These are phyloP conservation scores for Adoxophyes honmai DNA, from an alignment of 1,140 invertebrate species.

Conservation along the genomic window DNA sequence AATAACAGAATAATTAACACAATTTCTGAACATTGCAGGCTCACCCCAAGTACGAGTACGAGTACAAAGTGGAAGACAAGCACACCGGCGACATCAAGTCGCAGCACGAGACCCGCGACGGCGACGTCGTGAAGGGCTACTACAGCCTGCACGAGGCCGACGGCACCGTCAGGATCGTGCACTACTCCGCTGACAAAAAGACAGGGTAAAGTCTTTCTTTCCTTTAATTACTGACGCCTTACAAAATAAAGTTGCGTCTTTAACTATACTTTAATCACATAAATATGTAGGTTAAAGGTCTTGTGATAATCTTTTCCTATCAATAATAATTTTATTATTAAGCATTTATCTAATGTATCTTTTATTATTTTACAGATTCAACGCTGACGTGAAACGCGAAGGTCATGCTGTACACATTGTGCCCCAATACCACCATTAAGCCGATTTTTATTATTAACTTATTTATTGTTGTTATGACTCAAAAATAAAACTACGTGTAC, in stretches of 20 bases:
- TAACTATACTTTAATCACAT: too few species aligned
- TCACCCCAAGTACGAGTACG: constrained; percentile 57
- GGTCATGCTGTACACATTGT: constrained; percentile 57
- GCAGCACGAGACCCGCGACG: constrained; percentile 41
- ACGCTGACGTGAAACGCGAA: constrained; percentile 67
- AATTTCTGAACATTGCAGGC: too few species aligned
- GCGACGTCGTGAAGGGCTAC: constrained; percentile 43
- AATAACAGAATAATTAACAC: too few species aligned
- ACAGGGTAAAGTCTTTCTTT: constrained; percentile 31
- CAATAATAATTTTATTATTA: too few species aligned
- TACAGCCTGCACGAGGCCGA: constrained; percentile 48
- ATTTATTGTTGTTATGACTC: too few species aligned
- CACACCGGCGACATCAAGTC: constrained; percentile 41
- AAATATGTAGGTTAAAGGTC: too few species aligned
- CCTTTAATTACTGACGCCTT: too few species aligned
- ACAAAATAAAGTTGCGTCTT: too few species aligned
- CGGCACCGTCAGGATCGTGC: constrained; percentile 54
- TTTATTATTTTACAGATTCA: constrained; percentile 71
- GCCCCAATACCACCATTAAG: constrained; percentile 20
- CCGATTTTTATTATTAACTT: background rate
- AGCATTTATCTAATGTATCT: too few species aligned
- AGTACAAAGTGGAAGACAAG: constrained; percentile 52
- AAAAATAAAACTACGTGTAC: too few species aligned
- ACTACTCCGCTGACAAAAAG: constrained; percentile 78
- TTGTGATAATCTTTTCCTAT: too few species aligned